Evolutionary conservation across 2,888 invertebrate genomes (phyloP), one percentile per base, ranked within the genome.

Genomic region (Quadroppia sp.): DNA sequence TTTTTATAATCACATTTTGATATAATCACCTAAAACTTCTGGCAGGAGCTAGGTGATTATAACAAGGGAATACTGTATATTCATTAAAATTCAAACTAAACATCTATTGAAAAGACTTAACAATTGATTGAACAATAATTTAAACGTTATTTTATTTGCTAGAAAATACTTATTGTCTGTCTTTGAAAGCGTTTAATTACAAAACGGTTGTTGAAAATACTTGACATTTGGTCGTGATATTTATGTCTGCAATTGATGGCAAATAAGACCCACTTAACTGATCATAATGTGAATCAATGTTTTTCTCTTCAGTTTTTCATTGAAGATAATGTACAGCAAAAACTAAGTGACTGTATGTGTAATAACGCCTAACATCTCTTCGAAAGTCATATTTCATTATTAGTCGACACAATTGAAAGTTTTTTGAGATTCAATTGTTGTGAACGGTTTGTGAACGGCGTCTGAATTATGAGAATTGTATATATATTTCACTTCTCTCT

Each of bases 381-480:
- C 28, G 15, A 53, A 28, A 56, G 56, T 56, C 11, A 56, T 56
- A 56, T 56, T 23, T 56, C 56, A 56, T 30, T 56, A 56, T 56
- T 28, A 56, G 28, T n/a, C n/a, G n/a, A 56, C 28, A 15, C 56
- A 56, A 56, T 56, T 56, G 56, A 56, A 56, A 56, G 28, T 15
- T 25, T 56, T 56, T 9, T 45, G 45, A 4, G 6, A 17, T 45
- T 13, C 17, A 45, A 45, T 17, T 45, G 45, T 9, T 45, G 17
- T 7, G 11, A 11, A 4, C 36, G 4, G 11, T 36, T 4, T 7
- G 11, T 13, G 56, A 56, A 56, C 28, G 28, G 56, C 28, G 2
- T 28, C 28, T 56, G 56, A 56, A 56, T 56, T 20, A 56, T 56
- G 56, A 28, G 56, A 56, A 56, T 56, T 56, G 28, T 56, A 36